A percentile compares a stretch with the other conserved stretches of the same genome.
phyloP scores from a whole-genome alignment of 2,797 vertebrate genomes.

The Sebastes iracundus region DNA sequence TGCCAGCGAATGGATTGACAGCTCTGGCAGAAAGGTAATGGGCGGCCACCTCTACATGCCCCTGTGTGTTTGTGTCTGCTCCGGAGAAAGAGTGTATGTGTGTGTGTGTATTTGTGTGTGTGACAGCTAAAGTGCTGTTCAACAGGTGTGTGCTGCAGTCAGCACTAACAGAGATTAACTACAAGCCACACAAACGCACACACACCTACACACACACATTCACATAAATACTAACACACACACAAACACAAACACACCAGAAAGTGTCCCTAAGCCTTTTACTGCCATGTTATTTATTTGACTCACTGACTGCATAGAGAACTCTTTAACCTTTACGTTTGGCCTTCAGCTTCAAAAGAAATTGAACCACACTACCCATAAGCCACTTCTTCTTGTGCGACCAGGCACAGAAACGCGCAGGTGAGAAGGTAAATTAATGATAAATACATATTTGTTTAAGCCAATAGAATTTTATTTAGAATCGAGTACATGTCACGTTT shows the following conservation, averaged over 20 bases:
- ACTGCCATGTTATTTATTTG: constrained; percentile 7
- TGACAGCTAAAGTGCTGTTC: constrained; percentile 46
- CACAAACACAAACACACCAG: background rate
- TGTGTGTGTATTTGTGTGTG: constrained; percentile 19
- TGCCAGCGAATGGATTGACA: constrained; percentile 38
- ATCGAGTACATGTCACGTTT: background rate
- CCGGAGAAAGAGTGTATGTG: background rate
- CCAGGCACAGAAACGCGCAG: background rate
- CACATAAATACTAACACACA: background rate
- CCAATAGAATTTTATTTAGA: background rate
- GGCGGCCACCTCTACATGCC: constrained; percentile 33
- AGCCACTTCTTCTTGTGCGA: background rate
- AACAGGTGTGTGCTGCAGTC: constrained; percentile 60
- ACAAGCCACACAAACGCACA: constrained; percentile 25
- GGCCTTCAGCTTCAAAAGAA: background rate
- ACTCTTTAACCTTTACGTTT: constrained; percentile 1
- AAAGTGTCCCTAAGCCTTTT: background rate
- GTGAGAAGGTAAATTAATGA: too few relatives aligned
- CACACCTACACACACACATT: background rate
- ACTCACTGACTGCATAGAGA: background rate
- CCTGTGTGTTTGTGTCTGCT: constrained; percentile 32
- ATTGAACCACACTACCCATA: constrained; percentile 1
- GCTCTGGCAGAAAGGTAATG: constrained; percentile 46
- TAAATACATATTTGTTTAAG: background rate
- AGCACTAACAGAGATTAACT: constrained; percentile 46